phyloP scores from a whole-genome alignment of 2,113 vertebrate species.

The Heterotis niloticus region DNA sequence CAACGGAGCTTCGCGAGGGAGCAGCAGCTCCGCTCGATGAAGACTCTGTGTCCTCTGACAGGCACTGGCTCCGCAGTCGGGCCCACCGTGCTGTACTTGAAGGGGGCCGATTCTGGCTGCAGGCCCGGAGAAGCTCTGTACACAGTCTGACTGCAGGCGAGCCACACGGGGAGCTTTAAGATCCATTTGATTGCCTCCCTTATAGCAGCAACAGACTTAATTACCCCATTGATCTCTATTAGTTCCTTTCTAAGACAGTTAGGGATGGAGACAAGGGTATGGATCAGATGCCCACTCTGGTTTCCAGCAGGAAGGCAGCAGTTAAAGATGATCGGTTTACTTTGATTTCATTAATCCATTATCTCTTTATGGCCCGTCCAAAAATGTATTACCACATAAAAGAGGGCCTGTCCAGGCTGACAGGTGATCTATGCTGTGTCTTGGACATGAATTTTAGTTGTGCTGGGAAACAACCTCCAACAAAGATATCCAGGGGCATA shows the following conservation, averaged over 20 bases:
- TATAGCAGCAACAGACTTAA: neutral
- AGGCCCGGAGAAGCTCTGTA: neutral
- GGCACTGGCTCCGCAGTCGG: neutral
- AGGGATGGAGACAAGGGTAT: neutral
- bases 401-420: neutral
- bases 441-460: too few relatives aligned
- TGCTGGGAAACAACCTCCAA: too few relatives aligned
- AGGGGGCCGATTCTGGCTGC: neutral
- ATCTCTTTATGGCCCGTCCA: neutral
- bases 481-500: too few relatives aligned
- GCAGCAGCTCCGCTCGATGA: too few relatives aligned
- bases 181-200: neutral
- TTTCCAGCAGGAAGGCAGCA: neutral
- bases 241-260: neutral
- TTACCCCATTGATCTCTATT: constrained; percentile 17
- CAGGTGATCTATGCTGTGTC: neutral
- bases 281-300: neutral
- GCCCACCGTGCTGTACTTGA: neutral
- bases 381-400: neutral
- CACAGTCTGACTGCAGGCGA: neutral
- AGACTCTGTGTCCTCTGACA: neutral
- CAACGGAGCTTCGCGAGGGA: too few relatives aligned
- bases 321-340: constrained; percentile 8
- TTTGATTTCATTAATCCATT: constrained; percentile 19
- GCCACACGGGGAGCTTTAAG: neutral